Percentiles rank a stretch among this genome's conserved stretches.
Evolutionary conservation across 2,797 vertebrate genomes (phyloP).

Genomic region (Melanotaenia trifasciata): DNA sequence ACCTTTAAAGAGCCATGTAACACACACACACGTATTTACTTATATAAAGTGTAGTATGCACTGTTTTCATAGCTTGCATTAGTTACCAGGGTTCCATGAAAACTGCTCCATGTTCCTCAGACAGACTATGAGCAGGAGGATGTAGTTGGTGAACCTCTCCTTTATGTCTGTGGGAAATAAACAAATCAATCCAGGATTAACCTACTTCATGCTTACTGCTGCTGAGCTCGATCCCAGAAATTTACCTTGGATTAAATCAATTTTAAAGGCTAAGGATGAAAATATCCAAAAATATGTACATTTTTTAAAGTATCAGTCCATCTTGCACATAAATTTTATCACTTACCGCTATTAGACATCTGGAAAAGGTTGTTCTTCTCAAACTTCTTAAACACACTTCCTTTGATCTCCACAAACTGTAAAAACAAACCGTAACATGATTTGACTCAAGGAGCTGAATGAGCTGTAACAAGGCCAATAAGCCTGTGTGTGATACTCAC

Average conservation of each 20-base stretch:
- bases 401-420: constrained; percentile 99
- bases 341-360: constrained; percentile 97
- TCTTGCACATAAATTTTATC: not conserved
- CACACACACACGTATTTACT: not conserved
- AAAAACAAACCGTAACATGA: constrained; percentile 15
- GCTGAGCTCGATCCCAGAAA: constrained; percentile 50
- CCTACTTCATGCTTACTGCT: constrained; percentile 59
- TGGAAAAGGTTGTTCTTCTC: constrained; percentile 99
- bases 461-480: constrained; percentile 20
- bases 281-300: constrained; percentile 10
- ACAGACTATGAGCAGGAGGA: constrained; percentile 96
- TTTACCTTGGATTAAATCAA: constrained; percentile 49
- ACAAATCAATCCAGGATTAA: constrained; percentile 74
- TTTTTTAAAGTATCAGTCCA: not conserved
- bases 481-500: constrained; percentile 81
- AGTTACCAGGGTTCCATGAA: constrained; percentile 97
- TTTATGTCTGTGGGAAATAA: constrained; percentile 91
- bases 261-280: constrained; percentile 34
- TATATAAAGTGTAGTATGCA: not conserved
- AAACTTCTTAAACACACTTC: constrained; percentile 99
- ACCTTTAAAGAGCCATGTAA: constrained; percentile 2
- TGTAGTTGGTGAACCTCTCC: constrained; percentile 98
- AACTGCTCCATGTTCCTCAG: constrained; percentile 99
- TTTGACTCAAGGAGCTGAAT: constrained; percentile 4
- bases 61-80: not conserved